Evolutionary conservation across 2,797 vertebrate species (phyloP).

Genomic region (Chloroceryle inda): DNA sequence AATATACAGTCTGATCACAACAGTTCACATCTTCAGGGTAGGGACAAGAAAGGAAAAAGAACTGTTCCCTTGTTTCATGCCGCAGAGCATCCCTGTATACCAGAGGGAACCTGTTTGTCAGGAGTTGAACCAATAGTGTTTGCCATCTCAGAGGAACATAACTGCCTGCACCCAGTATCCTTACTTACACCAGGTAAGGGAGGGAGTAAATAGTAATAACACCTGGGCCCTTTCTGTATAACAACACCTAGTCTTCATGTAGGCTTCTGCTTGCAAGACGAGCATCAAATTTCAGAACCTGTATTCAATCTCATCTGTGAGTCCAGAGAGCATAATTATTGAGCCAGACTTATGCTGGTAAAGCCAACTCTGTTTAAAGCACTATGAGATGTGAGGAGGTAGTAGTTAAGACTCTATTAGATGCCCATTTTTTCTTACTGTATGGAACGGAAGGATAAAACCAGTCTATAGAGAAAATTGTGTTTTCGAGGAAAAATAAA

Average conservation of each 20-base stretch:
- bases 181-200: not conserved
- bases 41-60: not conserved
- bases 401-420: not conserved
- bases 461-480: not conserved
- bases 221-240: not conserved
- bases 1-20: not conserved
- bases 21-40: not conserved
- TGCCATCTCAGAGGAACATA: not conserved
- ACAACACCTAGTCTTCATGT: fast-evolving
- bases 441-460: not conserved
- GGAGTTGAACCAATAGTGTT: not conserved
- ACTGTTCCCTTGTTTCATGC: fast-evolving
- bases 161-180: not conserved
- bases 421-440: not conserved
- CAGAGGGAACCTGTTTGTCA: not conserved
- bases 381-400: not conserved
- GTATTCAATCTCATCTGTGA: not conserved
- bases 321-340: not conserved
- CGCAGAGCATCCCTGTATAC: not conserved
- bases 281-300: not conserved
- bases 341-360: not conserved
- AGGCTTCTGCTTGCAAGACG: not conserved
- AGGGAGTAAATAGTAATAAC: not conserved
- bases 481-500: not conserved
- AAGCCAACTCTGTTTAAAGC: not conserved